A percentile compares a stretch with the other conserved stretches of the same genome.
Evolutionary conservation across 2,797 vertebrate genomes (phyloP).

Genomic region (Tympanoctomys barrerae): DNA sequence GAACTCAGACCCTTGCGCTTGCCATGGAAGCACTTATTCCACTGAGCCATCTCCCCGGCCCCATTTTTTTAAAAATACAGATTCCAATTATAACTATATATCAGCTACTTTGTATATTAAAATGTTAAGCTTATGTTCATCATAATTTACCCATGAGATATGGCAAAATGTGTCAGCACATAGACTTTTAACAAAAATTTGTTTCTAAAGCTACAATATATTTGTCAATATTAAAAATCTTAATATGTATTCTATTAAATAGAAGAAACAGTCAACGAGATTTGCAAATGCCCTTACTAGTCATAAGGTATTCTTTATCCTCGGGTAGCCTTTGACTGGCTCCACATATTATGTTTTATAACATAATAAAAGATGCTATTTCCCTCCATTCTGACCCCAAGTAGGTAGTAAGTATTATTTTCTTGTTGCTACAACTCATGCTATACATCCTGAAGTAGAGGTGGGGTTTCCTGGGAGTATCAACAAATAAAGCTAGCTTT

Average conservation of each 20-base stretch:
- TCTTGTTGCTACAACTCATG: neutral
- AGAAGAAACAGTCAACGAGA: neutral
- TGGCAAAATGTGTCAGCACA: neutral
- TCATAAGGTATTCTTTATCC: neutral
- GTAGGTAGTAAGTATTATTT: neutral
- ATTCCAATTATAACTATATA: neutral
- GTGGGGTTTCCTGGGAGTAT: neutral
- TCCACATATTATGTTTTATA: neutral
- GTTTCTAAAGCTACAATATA: slow-evolving; percentile 7
- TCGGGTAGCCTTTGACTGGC: neutral
- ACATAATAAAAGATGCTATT: neutral
- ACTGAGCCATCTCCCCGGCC: no score
- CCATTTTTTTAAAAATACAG: neutral
- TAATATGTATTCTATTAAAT: neutral
- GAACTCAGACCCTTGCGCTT: no score
- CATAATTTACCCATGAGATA: neutral
- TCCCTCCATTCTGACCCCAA: slow-evolving; percentile 3
- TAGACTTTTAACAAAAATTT: slow-evolving; percentile 23
- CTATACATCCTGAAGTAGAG: neutral
- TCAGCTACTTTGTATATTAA: neutral
- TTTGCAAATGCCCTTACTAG: neutral
- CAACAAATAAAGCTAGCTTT: neutral
- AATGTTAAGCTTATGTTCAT: neutral
- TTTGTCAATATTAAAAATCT: neutral
- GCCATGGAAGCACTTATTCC: no score